Evolutionary conservation across 2,888 invertebrate genomes (phyloP), one percentile per base, ranked within the genome.

Genomic region (Heterodera filipjevi): DNA sequence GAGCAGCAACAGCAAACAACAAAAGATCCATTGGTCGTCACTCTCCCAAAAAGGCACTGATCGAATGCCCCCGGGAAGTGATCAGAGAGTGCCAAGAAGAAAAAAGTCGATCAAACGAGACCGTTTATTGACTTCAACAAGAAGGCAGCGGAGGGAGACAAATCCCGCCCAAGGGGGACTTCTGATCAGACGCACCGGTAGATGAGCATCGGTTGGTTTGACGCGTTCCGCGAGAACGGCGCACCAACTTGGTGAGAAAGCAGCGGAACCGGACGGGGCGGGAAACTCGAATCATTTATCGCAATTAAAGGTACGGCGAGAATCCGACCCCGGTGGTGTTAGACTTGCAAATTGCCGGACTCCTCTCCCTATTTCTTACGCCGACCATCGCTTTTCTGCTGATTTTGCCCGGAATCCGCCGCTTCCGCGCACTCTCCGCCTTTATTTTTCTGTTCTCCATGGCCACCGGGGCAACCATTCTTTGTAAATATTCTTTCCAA

Each of bases 141-240:
- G 19, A 16, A 49, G 19, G n/a, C 59, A 59, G 8, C n/a, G n/a
- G 59, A 64, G 75, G 12, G 30, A 66, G 8, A 19, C 19, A 39
- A 64, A 66, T 19, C 32, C 12, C 53, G 22, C 75, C n/a, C n/a
- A n/a, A n/a, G n/a, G 44, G n/a, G 33, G 27, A 44, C 49, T 6
- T n/a, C 27, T n/a, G 14, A 19, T 5, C 59, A 59, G 59, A 59
- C n/a, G 59, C 59, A 59, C 6, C 44, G 46, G 39, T 76, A 71
- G 59, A 82, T 82, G 82, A 79, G 79, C 77, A 80, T 93, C 93
- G 95, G 95, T 91, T 95, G 95, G 95, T 96, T 96, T 91, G 95
- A 95, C 91, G 95, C 95, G 84, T 97, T 96, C 92, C 94, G 97
- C 90, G 93, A 93, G 92, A 94, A 95, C 92, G 96, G 96, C 90